Percentiles rank a stretch among this genome's conserved stretches.
phyloP scores from a whole-genome alignment of 2,113 vertebrate genomes.

The Mesitornis unicolor region DNA sequence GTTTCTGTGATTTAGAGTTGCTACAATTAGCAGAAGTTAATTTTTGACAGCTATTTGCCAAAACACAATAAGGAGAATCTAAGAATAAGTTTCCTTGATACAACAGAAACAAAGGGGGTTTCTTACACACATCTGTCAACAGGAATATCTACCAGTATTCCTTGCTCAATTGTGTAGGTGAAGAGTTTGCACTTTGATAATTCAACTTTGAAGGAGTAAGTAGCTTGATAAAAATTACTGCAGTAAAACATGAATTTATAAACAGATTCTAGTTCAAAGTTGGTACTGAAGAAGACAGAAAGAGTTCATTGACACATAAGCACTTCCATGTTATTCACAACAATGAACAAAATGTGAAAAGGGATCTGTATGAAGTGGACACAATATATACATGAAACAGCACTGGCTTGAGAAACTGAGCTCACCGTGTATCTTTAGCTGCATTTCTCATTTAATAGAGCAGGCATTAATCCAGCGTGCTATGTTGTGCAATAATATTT shows the following conservation, averaged over 20 bases:
- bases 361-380: background rate
- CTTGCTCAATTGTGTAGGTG: background rate
- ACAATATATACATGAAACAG: background rate
- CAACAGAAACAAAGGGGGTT: background rate
- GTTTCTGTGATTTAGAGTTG: background rate
- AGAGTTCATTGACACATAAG: background rate
- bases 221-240: background rate
- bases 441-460: background rate
- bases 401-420: background rate
- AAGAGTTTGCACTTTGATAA: background rate
- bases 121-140: background rate
- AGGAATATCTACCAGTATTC: background rate
- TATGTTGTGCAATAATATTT: background rate
- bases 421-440: background rate
- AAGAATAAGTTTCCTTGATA: background rate
- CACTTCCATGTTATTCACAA: background rate
- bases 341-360: background rate
- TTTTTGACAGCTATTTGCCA: constrained; percentile 25
- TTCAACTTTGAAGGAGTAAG: background rate
- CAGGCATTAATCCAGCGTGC: background rate
- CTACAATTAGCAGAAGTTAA: constrained; percentile 49
- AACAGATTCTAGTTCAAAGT: background rate
- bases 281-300: background rate
- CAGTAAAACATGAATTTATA: background rate
- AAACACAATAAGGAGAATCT: background rate